A percentile compares a stretch with the other conserved stretches of the same genome.
Evolutionary conservation across 2,113 vertebrate genomes (phyloP).

Genomic region (Lophura nycthemera): DNA sequence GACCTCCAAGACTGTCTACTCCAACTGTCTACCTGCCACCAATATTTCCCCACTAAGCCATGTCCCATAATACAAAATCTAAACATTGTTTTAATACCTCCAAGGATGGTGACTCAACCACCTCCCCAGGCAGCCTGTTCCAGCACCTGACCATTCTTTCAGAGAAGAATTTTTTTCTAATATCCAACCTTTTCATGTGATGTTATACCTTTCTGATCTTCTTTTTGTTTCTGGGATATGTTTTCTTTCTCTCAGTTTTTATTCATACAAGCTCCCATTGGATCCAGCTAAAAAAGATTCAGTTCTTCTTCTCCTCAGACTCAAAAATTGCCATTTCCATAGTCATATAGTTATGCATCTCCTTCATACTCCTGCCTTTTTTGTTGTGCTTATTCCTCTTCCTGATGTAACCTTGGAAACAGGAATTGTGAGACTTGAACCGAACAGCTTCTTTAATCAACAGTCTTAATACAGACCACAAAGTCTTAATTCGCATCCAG

Average conservation of each 20-base stretch:
- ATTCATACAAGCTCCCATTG: not conserved
- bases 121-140: too few relatives aligned
- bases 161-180: too few relatives aligned
- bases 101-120: too few relatives aligned
- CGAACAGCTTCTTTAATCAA: constrained; percentile 30
- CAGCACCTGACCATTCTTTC: too few relatives aligned
- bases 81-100: too few relatives aligned
- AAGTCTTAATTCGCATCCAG: not conserved
- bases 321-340: not conserved
- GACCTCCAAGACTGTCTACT: too few relatives aligned
- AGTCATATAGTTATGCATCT: constrained; percentile 30
- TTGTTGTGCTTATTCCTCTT: constrained; percentile 23
- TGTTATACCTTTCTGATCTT: not conserved
- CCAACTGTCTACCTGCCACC: too few relatives aligned
- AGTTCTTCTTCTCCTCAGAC: not conserved
- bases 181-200: not conserved
- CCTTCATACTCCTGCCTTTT: not conserved
- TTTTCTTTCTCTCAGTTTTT: not conserved
- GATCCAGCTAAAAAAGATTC: not conserved
- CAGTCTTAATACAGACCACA: not conserved
- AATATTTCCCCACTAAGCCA: too few relatives aligned
- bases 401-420: not conserved
- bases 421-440: not conserved
- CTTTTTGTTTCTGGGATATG: not conserved
- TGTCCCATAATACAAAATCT: too few relatives aligned